A percentile compares a stretch with the other conserved stretches of the same genome.
These are phyloP conservation scores for Brachionus paranguensis DNA, from an alignment of 1,140 invertebrate species.

Conservation along the genomic window DNA sequence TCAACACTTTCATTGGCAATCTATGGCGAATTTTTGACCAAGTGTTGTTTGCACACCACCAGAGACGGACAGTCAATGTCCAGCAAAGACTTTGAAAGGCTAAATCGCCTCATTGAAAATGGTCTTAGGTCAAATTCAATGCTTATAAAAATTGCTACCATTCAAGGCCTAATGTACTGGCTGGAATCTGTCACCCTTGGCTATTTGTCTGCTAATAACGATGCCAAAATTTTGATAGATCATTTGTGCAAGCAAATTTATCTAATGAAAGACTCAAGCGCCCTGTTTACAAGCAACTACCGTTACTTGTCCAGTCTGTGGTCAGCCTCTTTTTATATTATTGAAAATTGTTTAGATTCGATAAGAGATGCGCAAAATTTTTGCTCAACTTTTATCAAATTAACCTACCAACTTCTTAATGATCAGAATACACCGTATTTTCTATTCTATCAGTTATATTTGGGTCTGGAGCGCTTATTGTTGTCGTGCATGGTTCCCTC, in stretches of 20 bases:
- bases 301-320: constrained; percentile 55
- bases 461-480: constrained; percentile 9
- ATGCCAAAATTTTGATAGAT: constrained; percentile 43
- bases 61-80: not conserved
- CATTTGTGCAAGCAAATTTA: constrained; percentile 42
- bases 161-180: constrained; percentile 71
- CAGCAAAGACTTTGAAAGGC: constrained; percentile 54
- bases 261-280: constrained; percentile 56
- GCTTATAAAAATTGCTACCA: constrained; percentile 63
- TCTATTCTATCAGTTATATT: constrained; percentile 25
- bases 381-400: constrained; percentile 30
- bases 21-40: constrained; percentile 1
- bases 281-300: constrained; percentile 61
- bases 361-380: constrained; percentile 49
- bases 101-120: constrained; percentile 63
- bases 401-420: constrained; percentile 20
- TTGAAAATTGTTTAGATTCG: constrained; percentile 60
- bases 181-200: constrained; percentile 58
- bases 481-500: constrained; percentile 25
- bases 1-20: constrained; percentile 9
- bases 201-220: constrained; percentile 38
- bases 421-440: constrained; percentile 24
- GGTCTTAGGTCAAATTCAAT: constrained; percentile 64
- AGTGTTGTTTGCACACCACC: not conserved
- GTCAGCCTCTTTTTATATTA: constrained; percentile 65